Percentiles rank a stretch among this genome's conserved stretches.
Evolutionary conservation across 2,888 invertebrate species (phyloP).

Genomic region (Polydrusus pterygomalis): DNA sequence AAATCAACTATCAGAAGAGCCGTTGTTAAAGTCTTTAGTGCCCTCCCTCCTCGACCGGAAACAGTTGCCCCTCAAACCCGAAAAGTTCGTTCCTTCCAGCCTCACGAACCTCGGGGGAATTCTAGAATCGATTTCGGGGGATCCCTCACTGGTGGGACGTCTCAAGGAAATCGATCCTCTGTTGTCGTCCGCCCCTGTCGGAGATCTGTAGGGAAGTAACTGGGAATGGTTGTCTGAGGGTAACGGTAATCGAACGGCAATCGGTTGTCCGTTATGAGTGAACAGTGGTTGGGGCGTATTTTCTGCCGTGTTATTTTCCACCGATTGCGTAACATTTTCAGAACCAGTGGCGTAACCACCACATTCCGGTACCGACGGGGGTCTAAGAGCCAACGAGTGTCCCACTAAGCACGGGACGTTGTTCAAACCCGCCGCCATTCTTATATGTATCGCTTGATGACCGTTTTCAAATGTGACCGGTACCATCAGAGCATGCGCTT

Average conservation of each 20-base stretch:
- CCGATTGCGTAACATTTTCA: constrained; percentile 5
- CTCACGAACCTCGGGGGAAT: constrained; percentile 41
- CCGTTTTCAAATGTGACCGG: constrained; percentile 44
- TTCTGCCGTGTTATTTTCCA: constrained; percentile 6
- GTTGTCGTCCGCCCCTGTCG: constrained; percentile 7
- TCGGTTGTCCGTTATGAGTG: constrained; percentile 22
- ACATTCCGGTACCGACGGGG: neutral
- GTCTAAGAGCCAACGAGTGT: constrained; percentile 37
- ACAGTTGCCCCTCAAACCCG: constrained; percentile 31
- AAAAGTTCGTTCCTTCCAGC: constrained; percentile 34
- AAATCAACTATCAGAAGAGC: constrained; percentile 45
- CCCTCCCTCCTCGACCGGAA: constrained; percentile 29
- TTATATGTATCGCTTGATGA: constrained; percentile 32
- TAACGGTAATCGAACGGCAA: constrained; percentile 24
- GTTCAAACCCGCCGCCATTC: constrained; percentile 29
- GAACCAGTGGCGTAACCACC: constrained; percentile 21
- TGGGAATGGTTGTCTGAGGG: constrained; percentile 14
- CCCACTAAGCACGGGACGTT: constrained; percentile 43
- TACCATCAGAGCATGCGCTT: constrained; percentile 28
- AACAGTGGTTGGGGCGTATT: constrained; percentile 24
- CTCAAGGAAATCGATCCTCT: neutral
- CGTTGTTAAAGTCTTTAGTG: constrained; percentile 33
- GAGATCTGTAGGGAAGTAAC: constrained; percentile 12
- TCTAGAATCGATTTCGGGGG: constrained; percentile 38
- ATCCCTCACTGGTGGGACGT: constrained; percentile 3